Evolutionary conservation across 2,888 invertebrate species (phyloP).

Genomic region (Phymatocera aterrima): DNA sequence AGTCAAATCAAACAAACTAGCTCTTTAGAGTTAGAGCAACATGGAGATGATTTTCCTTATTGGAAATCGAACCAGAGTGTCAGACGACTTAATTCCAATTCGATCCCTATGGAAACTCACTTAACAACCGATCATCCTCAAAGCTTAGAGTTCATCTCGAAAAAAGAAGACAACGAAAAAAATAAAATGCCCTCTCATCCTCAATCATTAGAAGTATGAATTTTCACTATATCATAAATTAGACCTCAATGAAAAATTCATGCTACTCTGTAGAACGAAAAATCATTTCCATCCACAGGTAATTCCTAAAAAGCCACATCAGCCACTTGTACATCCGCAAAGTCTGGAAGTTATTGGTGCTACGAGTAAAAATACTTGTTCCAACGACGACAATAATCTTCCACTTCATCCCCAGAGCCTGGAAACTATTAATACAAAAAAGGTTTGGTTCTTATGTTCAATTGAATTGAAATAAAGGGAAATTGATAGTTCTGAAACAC

Average conservation of each 20-base stretch:
- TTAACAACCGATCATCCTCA: constrained; percentile 69
- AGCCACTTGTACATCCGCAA: constrained; percentile 70
- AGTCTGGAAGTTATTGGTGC: constrained; percentile 72
- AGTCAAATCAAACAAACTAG: constrained; percentile 77
- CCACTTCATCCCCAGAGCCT: constrained; percentile 90
- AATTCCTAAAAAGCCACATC: constrained; percentile 68
- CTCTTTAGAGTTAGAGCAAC: constrained; percentile 77
- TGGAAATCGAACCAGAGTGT: constrained; percentile 71
- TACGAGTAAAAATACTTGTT: constrained; percentile 67
- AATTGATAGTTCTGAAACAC: neutral
- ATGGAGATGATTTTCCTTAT: constrained; percentile 68
- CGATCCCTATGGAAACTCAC: constrained; percentile 68
- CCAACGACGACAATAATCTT: constrained; percentile 77
- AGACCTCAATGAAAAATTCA: no score
- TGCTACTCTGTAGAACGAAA: no score
- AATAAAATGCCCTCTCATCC: constrained; percentile 72
- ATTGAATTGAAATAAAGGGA: neutral
- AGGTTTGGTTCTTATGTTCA: constrained; percentile 55
- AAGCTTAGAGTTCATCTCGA: constrained; percentile 70
- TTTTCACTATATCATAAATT: no score
- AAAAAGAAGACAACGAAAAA: constrained; percentile 68
- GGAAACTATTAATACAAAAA: constrained; percentile 80
- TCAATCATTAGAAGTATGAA: constrained; percentile 69
- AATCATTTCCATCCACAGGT: constrained; percentile 58
- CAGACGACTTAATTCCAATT: constrained; percentile 67